Conservation (phyloP, 2,113 vertebrate species). For the Herpailurus yagouaroundi region DNA sequence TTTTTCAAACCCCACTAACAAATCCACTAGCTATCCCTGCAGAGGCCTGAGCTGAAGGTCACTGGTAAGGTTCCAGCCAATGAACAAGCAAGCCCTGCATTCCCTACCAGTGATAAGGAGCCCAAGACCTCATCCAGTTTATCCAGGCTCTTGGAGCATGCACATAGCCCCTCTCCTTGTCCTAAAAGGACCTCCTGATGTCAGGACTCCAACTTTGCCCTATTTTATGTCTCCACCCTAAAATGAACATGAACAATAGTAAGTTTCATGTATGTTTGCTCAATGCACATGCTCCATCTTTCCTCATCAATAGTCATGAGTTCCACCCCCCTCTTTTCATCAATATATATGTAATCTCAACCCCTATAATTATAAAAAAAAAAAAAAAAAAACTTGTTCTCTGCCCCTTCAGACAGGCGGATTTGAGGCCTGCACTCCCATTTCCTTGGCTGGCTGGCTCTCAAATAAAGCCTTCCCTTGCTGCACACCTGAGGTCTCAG, state of each 20-base stretch:
- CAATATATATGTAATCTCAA: background rate
- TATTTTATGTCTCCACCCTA: background rate
- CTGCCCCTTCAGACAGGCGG: background rate
- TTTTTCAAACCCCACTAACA: background rate
- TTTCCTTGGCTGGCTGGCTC: background rate
- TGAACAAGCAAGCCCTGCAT: background rate
- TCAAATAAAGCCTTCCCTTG: background rate
- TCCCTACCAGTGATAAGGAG: background rate
- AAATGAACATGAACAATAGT: background rate
- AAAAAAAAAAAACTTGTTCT: background rate
- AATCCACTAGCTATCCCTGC: background rate
- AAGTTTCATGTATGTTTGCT: background rate
- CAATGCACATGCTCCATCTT: background rate
- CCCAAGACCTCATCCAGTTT: background rate
- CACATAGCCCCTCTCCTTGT: background rate
- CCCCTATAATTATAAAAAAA: background rate
- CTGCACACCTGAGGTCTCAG: background rate
- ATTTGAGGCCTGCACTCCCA: background rate
- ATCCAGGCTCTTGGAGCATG: background rate
- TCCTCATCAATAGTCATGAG: background rate
- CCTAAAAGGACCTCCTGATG: background rate
- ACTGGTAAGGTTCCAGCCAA: background rate
- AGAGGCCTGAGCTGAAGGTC: background rate
- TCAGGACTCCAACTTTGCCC: background rate
- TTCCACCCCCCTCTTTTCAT: background rate